Evolutionary conservation across 1,140 invertebrate species (phyloP), one percentile per base, ranked within the genome.

Genomic region (Drosophila simulans): DNA sequence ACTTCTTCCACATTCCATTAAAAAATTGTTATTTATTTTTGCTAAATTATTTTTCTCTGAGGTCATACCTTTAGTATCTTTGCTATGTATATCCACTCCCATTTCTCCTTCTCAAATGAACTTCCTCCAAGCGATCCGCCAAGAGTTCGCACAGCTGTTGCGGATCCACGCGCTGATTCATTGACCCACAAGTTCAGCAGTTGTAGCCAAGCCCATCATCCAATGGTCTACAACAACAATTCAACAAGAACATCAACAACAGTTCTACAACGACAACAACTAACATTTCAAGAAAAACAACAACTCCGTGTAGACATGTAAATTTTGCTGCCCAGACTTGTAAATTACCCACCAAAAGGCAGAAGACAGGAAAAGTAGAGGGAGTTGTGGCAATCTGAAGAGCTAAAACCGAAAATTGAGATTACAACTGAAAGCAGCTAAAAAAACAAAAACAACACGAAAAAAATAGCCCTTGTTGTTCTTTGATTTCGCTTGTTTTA

Each of bases 101-200:
- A 57, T 69, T 69, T 70, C 52, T 45, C 51, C 40, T 11, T 17
- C 31, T 56, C 27, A 8, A 27, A 8, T 22, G n/a, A 25, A 56
- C 43, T 70, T 45, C 66, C 35, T 12, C 45, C 17, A 62, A 62
- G 15, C 59, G 35, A 65, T 62, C 72, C 25, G 75, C 72, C 49
- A 63, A 58, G 70, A 66, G 66, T 80, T 80, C 63, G 84, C 76
- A 77, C 79, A 88, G 83, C 79, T 83, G 84, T 68, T 77, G 75
- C 51, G 52, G 60, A 83, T 72, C 75, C 52, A 77, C 51, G 58
- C 58, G 63, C 79, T 89, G 81, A 86, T 69, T 85, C 75, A 83
- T 84, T 88, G 84, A 88, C 84, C 84, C 80, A 80, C 52, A 80
- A 80, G 73, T 45, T 65, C 42, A 57, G 54, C 52, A 73, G 64